Base-by-base conservation (phyloP, 2,888 invertebrate genomes). In the Hemithea aestivaria region DNA sequence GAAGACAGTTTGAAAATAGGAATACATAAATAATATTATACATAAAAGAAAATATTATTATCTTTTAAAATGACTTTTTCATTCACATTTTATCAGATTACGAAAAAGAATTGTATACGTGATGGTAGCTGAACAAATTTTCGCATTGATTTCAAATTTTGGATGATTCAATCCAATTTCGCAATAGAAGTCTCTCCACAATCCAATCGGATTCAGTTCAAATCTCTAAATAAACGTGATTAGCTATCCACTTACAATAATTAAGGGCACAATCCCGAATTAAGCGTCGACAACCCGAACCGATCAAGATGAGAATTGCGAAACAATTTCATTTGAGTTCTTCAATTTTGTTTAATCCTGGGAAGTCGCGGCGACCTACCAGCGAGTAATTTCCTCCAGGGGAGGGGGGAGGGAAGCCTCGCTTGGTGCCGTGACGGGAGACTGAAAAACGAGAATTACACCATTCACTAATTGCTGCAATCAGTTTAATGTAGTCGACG, bases 401-500 rank as follows among this genome's bases (percentile, higher is more conserved):
- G 62, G 55, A 37, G 40, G 42, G 50, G 57, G 49, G 56, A 37
- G 48, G 45, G 36, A 50, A 16, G 44, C 72, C 62, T 54, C 28
- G 26, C 29, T 9, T 26, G 29, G 29, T 42, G 36, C 32, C 27
- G 41, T 42, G 41, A 42, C 36, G 36, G 41, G 41, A 42, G 71
- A 68, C 71, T 80, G 80, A 82, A 80, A 80, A 82, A 82, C 79
- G 83, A 77, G 81, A 79, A 82, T 80, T 81, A 81, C 82, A 80
- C 79, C 83, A 82, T 80, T 77, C 83, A 69, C 82, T 85, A 85
- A 85, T 85, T 85, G 79, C 81, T 72, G 83, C 82, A 84, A 85
- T 85, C 83, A 83, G 76, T 83, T 77, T 83, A 83, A 85, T 85
- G 84, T 84, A 83, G 81, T 82, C 81, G 78, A 71, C 79, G 72